Evolutionary conservation across 2,113 vertebrate genomes (phyloP).

Genomic region (Trematocara unimaculatum): DNA sequence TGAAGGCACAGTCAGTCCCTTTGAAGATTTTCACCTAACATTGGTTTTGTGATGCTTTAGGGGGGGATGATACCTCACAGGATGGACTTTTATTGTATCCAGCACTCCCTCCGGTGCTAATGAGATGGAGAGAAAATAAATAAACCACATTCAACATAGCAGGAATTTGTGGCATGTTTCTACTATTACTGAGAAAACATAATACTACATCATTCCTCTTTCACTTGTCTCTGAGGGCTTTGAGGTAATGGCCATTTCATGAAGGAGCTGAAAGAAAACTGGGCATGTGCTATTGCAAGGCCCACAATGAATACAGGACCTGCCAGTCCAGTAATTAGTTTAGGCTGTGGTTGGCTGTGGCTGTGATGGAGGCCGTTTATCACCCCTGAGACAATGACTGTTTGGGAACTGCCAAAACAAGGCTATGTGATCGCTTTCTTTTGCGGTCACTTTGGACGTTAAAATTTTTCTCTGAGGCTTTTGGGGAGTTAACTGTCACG

Average conservation of each 20-base stretch:
- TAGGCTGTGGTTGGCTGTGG: slow-evolving; percentile 43
- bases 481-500: slow-evolving; percentile 28
- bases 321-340: slow-evolving; percentile 65
- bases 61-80: slow-evolving; percentile 8
- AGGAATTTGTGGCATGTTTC: slow-evolving; percentile 22
- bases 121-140: background rate
- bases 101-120: slow-evolving; percentile 13
- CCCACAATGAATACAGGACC: slow-evolving; percentile 37
- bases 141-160: background rate
- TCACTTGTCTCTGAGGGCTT: slow-evolving; percentile 16
- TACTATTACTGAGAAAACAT: slow-evolving; percentile 17
- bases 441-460: slow-evolving; percentile 25
- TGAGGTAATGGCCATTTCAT: slow-evolving; percentile 30
- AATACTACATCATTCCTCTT: slow-evolving; percentile 41
- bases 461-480: slow-evolving; percentile 25
- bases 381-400: slow-evolving; percentile 58
- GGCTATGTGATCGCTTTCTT: slow-evolving; percentile 36
- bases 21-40: slow-evolving; percentile 33
- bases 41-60: slow-evolving; percentile 15
- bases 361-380: slow-evolving; percentile 52
- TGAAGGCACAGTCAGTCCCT: background rate
- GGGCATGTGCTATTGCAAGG: slow-evolving; percentile 7
- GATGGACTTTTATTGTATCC: slow-evolving; percentile 4
- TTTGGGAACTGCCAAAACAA: slow-evolving; percentile 47
- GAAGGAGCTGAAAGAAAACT: slow-evolving; percentile 28